Evolutionary conservation across 2,888 invertebrate species (phyloP), one percentile per base, ranked within the genome.

Genomic region (Hololepta plana): DNA sequence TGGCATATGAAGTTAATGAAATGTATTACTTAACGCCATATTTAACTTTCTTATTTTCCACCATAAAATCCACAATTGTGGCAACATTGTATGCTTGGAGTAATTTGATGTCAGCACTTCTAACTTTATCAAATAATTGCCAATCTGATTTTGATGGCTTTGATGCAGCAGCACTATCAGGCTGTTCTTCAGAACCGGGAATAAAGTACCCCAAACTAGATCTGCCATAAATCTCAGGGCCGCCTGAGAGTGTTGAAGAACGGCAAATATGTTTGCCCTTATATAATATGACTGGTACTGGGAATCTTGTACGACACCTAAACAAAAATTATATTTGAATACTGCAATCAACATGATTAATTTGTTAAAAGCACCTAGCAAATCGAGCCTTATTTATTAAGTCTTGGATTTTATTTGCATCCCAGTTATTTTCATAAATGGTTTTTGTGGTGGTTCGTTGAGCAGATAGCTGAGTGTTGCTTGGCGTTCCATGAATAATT

Each of bases 31-130:
- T 67, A 54, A 81, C 54, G 32, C 72, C 72, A 54, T 70, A 81
- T 54, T 81, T 82, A 20, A 77, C 72, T 58, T 81, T 81, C 43
- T 76, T 74, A 45, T 79, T 76, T 47, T 82, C 81, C 5, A 82
- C 77, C 81, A 82, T 82, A 27, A 82, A 64, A 53, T 82, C 81
- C 34, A 75, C 65, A 40, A 82, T 81, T 26, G 71, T 72, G 28
- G 64, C 64, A 9, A 81, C 72, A 40, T 72, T 70, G 15, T 79
- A 60, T 11, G 62, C 59, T 46, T 72, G 72, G 16, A 82, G 51
- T 23, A 81, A 53, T 38, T 67, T 64, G 27, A 79, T 75, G 45
- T 82, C 81, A 35, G 66, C 62, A 36, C 60, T 64, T 27, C 74
- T 55, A 27, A 71, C 64, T 43, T 61, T 57, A 44, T 72, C 67